Percentiles rank a stretch among this genome's conserved stretches.
Evolutionary conservation across 2,797 vertebrate species (phyloP).

Genomic region (Jordanella pulchra): DNA sequence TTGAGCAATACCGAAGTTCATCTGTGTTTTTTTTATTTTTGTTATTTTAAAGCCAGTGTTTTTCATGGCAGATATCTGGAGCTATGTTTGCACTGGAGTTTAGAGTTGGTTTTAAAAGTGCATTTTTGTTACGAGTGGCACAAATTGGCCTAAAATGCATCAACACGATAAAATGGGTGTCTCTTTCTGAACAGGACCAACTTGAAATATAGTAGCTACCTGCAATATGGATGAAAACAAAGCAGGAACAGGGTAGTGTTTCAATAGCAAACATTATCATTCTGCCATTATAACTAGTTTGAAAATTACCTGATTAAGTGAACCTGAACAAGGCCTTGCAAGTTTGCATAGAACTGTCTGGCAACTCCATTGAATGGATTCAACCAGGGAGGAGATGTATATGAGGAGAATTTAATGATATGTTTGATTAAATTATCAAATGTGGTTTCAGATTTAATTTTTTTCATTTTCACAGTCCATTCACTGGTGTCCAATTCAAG

Average conservation of each 20-base stretch:
- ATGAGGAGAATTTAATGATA: background rate
- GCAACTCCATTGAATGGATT: background rate
- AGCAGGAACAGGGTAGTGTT: constrained; percentile 1
- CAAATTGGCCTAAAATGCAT: constrained; percentile 57
- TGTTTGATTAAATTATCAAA: background rate
- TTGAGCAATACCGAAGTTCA: constrained; percentile 63
- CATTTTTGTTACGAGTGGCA: constrained; percentile 52
- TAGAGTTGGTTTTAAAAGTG: constrained; percentile 53
- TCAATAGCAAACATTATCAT: constrained; percentile 6
- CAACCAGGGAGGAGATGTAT: background rate
- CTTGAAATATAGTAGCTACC: constrained; percentile 12
- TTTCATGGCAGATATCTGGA: constrained; percentile 52
- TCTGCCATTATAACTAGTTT: background rate
- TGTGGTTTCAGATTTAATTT: background rate
- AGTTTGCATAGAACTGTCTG: background rate
- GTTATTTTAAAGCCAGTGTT: constrained; percentile 34
- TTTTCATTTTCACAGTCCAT: background rate
- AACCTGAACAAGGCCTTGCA: background rate
- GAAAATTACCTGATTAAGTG: background rate
- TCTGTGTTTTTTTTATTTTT: constrained; percentile 47
- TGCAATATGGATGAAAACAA: constrained; percentile 3
- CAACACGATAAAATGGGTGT: constrained; percentile 12
- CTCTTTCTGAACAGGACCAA: constrained; percentile 11
- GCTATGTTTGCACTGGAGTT: constrained; percentile 52
- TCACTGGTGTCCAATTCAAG: background rate